Conservation (phyloP, 2,888 invertebrate species). For the Nemotelus nigrinus region DNA sequence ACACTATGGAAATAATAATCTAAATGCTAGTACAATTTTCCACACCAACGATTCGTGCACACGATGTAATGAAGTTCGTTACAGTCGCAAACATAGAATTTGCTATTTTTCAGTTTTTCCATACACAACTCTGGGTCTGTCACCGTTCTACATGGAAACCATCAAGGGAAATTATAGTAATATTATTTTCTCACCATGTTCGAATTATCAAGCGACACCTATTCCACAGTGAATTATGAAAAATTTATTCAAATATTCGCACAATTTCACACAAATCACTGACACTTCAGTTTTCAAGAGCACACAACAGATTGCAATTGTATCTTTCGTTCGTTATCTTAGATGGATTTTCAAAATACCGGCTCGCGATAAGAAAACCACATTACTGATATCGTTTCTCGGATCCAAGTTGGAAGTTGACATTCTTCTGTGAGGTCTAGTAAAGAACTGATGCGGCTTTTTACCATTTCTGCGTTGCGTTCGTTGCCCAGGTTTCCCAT, state of each 20-base stretch:
- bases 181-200: slow-evolving; percentile 38
- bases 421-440: slow-evolving; percentile 17
- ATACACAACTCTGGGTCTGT: neutral
- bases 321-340: neutral
- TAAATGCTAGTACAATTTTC: slow-evolving; percentile 32
- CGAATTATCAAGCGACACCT: slow-evolving; percentile 11
- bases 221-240: slow-evolving; percentile 14
- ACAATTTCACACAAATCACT: neutral
- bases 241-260: neutral
- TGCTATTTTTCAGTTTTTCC: neutral
- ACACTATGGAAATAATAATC: slow-evolving; percentile 8
- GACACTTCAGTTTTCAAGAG: slow-evolving; percentile 1
- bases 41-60: slow-evolving; percentile 19
- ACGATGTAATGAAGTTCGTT: slow-evolving; percentile 21
- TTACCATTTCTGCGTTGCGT: neutral
- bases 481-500: neutral
- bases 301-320: neutral
- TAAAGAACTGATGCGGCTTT: slow-evolving; percentile 26
- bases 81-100: slow-evolving; percentile 27
- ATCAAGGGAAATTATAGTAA: slow-evolving; percentile 33
- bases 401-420: neutral
- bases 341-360: neutral
- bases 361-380: slow-evolving; percentile 16
- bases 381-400: neutral
- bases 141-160: neutral